These are phyloP conservation scores for Scaptomyza reducta DNA, from an alignment of 2,888 invertebrate species.

Conservation along the genomic window DNA sequence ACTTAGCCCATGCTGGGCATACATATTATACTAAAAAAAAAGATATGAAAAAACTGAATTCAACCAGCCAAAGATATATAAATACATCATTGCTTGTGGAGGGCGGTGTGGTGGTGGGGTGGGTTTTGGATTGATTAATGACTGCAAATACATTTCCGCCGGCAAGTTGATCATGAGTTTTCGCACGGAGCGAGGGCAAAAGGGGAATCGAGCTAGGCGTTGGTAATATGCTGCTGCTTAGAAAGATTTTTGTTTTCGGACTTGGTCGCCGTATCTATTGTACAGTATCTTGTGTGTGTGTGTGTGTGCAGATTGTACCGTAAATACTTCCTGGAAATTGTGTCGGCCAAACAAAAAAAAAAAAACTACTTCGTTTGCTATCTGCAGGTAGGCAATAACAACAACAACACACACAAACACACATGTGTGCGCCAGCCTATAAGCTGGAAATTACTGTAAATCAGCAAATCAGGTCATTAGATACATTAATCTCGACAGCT, in stretches of 20 bases:
- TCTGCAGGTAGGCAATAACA: constrained; percentile 55
- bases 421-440: constrained; percentile 38
- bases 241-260: constrained; percentile 43
- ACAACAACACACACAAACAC: neutral
- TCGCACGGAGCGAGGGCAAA: neutral
- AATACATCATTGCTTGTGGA: constrained; percentile 7
- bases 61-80: constrained; percentile 10
- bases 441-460: constrained; percentile 79
- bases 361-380: constrained; percentile 20
- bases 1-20: neutral
- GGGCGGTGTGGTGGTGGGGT: neutral
- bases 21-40: neutral
- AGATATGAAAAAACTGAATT: too few relatives aligned
- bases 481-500: constrained; percentile 81
- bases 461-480: constrained; percentile 81
- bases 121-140: constrained; percentile 67
- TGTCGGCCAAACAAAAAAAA: constrained; percentile 54
- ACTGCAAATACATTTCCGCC: constrained; percentile 77
- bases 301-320: neutral
- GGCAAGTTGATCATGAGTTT: constrained; percentile 23
- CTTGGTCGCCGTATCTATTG: constrained; percentile 48
- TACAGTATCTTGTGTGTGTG: constrained; percentile 53
- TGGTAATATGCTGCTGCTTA: constrained; percentile 25
- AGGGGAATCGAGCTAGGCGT: constrained; percentile 15
- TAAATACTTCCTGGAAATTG: constrained; percentile 67